A percentile compares a stretch with the other conserved stretches of the same genome.
phyloP scores from a whole-genome alignment of 2,797 vertebrate genomes.

The Enteromius paludinosus region DNA sequence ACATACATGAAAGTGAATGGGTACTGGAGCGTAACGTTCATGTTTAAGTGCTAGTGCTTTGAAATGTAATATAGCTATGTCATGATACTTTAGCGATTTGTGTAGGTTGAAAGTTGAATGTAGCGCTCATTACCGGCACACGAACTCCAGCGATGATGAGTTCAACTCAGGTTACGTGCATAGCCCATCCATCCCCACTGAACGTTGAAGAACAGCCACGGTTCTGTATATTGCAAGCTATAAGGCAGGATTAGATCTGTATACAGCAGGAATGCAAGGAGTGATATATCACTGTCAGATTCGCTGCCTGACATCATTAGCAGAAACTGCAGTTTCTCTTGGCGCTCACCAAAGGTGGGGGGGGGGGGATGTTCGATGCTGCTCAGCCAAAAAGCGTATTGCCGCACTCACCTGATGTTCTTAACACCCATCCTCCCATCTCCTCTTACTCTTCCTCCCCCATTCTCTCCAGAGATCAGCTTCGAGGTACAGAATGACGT shows the following conservation, averaged over 20 bases:
- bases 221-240: slow-evolving; percentile 19
- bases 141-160: not conserved
- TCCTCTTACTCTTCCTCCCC: slow-evolving; percentile 41
- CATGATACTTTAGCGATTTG: not conserved
- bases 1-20: not conserved
- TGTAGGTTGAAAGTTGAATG: slow-evolving; percentile 6
- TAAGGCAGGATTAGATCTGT: slow-evolving; percentile 41
- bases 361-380: slow-evolving; percentile 60
- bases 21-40: not conserved
- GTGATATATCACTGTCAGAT: slow-evolving; percentile 65
- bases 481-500: slow-evolving; percentile 67
- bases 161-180: slow-evolving; percentile 38
- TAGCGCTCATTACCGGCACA: slow-evolving; percentile 11
- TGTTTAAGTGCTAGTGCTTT: not conserved
- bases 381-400: slow-evolving; percentile 75
- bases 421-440: slow-evolving; percentile 56
- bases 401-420: slow-evolving; percentile 86
- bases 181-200: slow-evolving; percentile 15
- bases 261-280: slow-evolving; percentile 51
- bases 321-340: slow-evolving; percentile 80
- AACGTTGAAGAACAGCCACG: not conserved
- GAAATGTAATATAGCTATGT: not conserved
- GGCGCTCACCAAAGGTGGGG: slow-evolving; percentile 63
- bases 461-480: slow-evolving; percentile 65
- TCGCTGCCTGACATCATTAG: slow-evolving; percentile 76